Base-by-base conservation (phyloP, 2,113 vertebrate genomes). In the Oryzias melastigma region DNA sequence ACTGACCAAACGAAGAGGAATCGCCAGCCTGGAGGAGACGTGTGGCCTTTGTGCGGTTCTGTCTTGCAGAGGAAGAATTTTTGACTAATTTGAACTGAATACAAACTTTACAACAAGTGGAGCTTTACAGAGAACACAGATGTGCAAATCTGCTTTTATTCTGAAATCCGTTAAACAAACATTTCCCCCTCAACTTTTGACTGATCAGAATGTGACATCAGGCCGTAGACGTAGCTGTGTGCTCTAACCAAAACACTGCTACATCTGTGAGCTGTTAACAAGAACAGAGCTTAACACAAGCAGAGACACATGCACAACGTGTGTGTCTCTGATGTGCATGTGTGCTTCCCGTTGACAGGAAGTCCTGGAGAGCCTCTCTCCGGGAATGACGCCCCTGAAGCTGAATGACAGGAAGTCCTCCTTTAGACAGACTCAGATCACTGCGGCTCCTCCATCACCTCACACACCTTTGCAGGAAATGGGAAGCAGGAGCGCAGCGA, bases 351-450 rank as follows among this genome's bases (percentile, higher is more conserved):
- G 89, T 91, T 90, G 91, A 92, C 93, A 94, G 94, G 94, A 97
- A 94, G 94, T 95, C 92, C 91, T 92, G 75, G 80, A 81, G 89
- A 87, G 90, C 82, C 88, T 93, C 94, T 94, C 91, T 48, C 93
- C 90, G 92, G 94, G 73, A 78, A 95, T 93, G 93, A 94, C 91
- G 85, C 89, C 92, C 91, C 90, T 89, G 24, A 82, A 92, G 84
- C 91, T 95, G 95, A 98, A 98, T 98, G 90, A 95, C 87, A 95
- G 95, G 97, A 98, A 98, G 95, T 95, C 93, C 94, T 93, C 91
- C 90, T 95, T 94, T 94, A 95, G 91, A 95, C 93, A 91, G 91
- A 77, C 59, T 59, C 60, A 72, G 62, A 65, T 65, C 90, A 91
- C 93, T 91, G 91, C 91, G 88, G 92, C 89, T 90, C 92, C 62